These are phyloP conservation scores for Seriola dumerili DNA, from an alignment of 2,113 vertebrate genomes.

Conservation along the genomic window DNA sequence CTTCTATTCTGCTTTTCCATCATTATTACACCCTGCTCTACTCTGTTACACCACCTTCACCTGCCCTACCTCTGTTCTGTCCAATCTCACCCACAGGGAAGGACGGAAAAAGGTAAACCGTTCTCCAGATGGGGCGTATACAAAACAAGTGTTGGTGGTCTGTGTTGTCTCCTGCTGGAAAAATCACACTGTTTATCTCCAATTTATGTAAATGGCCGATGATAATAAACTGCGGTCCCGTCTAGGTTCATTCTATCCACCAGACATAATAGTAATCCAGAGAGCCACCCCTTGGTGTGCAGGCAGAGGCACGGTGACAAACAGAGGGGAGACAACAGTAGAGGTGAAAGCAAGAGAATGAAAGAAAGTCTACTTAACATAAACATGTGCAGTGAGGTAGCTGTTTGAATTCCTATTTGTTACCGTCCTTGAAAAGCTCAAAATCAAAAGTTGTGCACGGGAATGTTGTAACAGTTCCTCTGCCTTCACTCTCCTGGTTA, in stretches of 20 bases:
- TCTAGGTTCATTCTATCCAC: not conserved
- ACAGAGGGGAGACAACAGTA: not conserved
- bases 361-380: constrained; percentile 18
- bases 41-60: not conserved
- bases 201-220: constrained; percentile 12
- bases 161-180: constrained; percentile 7
- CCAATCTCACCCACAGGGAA: not conserved
- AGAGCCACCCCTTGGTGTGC: not conserved
- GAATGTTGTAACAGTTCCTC: constrained; percentile 26
- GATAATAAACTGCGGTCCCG: constrained; percentile 2
- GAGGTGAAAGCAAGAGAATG: constrained; percentile 17
- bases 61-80: not conserved
- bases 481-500: constrained; percentile 19
- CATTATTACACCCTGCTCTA: constrained; percentile 1
- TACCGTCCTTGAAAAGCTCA: constrained; percentile 46
- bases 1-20: not conserved
- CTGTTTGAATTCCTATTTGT: constrained; percentile 29
- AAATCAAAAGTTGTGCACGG: constrained; percentile 33
- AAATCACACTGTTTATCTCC: not conserved
- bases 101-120: not conserved
- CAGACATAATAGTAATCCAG: not conserved
- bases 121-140: not conserved
- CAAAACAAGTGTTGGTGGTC: not conserved
- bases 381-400: not conserved
- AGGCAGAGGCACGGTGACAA: constrained; percentile 4